Evolutionary conservation across 2,113 vertebrate species (phyloP), one percentile per base, ranked within the genome.

Genomic region (Todiramphus chloris): DNA sequence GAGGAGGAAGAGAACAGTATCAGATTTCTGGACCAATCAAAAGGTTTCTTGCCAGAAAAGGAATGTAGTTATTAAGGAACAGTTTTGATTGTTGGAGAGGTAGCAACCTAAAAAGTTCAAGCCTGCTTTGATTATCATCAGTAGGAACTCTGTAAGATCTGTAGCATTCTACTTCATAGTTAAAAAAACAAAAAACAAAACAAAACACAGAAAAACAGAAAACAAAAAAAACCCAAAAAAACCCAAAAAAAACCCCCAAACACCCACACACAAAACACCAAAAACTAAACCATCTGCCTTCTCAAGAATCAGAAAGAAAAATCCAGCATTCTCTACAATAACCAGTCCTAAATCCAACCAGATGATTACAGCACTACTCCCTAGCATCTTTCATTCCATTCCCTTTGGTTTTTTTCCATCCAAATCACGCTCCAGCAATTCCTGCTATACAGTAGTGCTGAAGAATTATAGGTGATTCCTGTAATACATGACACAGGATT

Each of bases 241-340:
- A 46, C 8, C 37, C 37, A 37, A 37, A 37, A 37, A 37, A 37
- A n/a, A n/a, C n/a, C 37, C 7, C 37, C 37, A 37, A 37, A 37
- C 37, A 37, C 37, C 37, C 37, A 37, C 43, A 17, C 15, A 44
- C 43, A 44, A 44, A 43, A 43, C 3, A 6, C 6, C 16, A 44
- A 8, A 9, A 17, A 46, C 44, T 44, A 20, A 19, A 46, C 18
- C 64, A 66, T 5, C 4, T 62, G 11, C 3, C 9, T 69, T 84
- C 50, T 63, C 46, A 69, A 74, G 17, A 74, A 73, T 24, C 25
- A 77, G 48, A 80, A 66, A 64, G 37, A 74, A 87, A 77, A 73
- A 30, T 27, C 9, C 20, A 46, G 5, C 0, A 0, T 3, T 2
- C 7, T 77, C 30, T 53, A 6, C 9, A 89, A 43, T 14, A 63